A percentile compares a stretch with the other conserved stretches of the same genome.
phyloP scores from a whole-genome alignment of 2,797 vertebrate genomes.

The Falco rusticolus region DNA sequence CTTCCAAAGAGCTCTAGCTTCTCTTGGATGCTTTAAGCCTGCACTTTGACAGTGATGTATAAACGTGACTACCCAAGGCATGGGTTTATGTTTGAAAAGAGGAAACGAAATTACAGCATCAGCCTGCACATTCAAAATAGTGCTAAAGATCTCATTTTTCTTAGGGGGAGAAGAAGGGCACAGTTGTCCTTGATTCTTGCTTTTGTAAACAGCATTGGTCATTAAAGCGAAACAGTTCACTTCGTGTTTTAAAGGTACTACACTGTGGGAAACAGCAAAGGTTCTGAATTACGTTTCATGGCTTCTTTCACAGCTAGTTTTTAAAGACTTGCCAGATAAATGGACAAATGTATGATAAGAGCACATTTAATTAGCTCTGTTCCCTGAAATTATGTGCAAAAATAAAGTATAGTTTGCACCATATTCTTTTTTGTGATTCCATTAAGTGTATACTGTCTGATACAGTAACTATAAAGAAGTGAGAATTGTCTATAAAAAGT shows the following conservation, averaged over 20 bases:
- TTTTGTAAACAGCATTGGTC: neutral
- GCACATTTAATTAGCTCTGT: conserved; percentile 50
- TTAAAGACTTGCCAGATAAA: conserved; percentile 46
- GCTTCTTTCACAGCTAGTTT: conserved; percentile 32
- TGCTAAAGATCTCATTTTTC: neutral
- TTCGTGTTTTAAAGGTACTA: neutral
- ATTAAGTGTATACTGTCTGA: conserved; percentile 45
- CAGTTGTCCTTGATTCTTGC: neutral
- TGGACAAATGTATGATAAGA: conserved; percentile 33
- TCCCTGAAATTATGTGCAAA: conserved; percentile 52
- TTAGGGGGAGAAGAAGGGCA: neutral
- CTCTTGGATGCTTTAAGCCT: neutral
- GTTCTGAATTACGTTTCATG: neutral
- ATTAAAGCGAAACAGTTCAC: neutral
- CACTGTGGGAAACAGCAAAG: neutral
- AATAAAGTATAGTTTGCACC: conserved; percentile 48
- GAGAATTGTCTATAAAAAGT: conserved; percentile 57
- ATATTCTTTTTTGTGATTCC: conserved; percentile 23
- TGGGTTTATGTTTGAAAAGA: neutral
- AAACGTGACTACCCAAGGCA: neutral
- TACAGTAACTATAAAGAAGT: conserved; percentile 52
- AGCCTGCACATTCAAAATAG: neutral
- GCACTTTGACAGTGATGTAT: neutral
- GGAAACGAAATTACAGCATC: neutral
- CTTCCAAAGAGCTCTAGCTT: neutral